A percentile compares a stretch with the other conserved stretches of the same genome.
These are phyloP conservation scores for Aphelocoma californica DNA, from an alignment of 2,797 vertebrate species.

Conservation along the genomic window DNA sequence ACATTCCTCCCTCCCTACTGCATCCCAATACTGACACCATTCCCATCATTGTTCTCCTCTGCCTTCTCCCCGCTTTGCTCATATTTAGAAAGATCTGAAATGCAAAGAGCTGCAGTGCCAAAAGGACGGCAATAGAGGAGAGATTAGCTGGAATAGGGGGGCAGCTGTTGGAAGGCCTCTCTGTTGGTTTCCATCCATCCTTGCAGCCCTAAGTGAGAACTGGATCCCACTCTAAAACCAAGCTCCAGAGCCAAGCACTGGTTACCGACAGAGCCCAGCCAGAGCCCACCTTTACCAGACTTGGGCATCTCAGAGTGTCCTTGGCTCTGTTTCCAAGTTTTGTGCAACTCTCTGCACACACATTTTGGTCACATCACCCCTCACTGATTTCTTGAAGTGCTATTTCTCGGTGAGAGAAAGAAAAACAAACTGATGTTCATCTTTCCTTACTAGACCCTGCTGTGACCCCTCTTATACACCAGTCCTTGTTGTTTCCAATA, in stretches of 20 bases:
- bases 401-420: neutral
- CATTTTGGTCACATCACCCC: neutral
- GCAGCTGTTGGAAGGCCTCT: neutral
- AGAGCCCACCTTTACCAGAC: neutral
- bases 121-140: neutral
- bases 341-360: neutral
- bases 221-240: neutral
- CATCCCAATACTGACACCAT: neutral
- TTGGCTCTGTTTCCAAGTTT: neutral
- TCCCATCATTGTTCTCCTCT: neutral
- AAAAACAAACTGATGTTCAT: neutral
- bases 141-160: neutral
- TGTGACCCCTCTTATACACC: neutral
- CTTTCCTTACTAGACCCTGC: neutral
- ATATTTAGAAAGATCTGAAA: neutral
- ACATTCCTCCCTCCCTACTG: neutral
- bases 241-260: neutral
- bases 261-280: fast-evolving
- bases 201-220: neutral
- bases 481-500: neutral
- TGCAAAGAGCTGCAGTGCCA: neutral
- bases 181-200: neutral
- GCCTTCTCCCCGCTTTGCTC: neutral
- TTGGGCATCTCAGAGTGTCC: neutral
- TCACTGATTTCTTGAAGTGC: neutral